Base-by-base conservation (phyloP, 2,113 vertebrate species). In the Dryoscopus gambensis region DNA sequence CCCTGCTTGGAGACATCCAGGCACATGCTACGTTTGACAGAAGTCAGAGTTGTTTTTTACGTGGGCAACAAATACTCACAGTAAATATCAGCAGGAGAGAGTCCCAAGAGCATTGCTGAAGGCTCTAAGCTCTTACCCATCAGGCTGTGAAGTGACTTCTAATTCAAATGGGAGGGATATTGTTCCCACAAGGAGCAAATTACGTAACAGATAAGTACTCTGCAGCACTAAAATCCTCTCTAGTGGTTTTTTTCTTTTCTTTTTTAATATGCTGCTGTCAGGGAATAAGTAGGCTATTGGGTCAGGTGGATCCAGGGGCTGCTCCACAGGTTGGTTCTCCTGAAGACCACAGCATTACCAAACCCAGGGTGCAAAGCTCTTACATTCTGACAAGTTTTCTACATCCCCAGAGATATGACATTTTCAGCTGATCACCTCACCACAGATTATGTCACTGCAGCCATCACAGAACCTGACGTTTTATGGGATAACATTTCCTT, bases 41-140 rank as follows among this genome's bases (percentile, higher is more conserved):
- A 79, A 88, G 69, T 90, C 79, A 60, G 35, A 83, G 44, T 86
- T 31, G 52, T 56, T 92, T 89, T 92, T 42, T 55, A 79, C 67
- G 84, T 60, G 56, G 27, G 60, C 64, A 87, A 84, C 35, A 81
- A 94, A 77, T 70, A 84, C 33, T 90, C 55, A 35, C 65, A 95
- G 82, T 70, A 91, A 85, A 39, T 55, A 89, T 22, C 60, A 90
- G 50, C 56, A 88, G 73, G 14, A 86, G n/a, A 86, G 52, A 84
- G 52, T 90, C 83, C 64, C 90, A 60, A 42, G 52, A 81, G 83
- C 11, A 4, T 11, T 81, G 70, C 79, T 1, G 9, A 68, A 44
- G 76, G 71, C 65, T 94, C 31, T 71, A 80, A 94, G 71, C 82
- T 84, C 39, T 84, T 92, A 91, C 46, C 56, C 76, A 94, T 89